These are phyloP conservation scores for Solea solea DNA, from an alignment of 2,113 vertebrate species.

Conservation along the genomic window DNA sequence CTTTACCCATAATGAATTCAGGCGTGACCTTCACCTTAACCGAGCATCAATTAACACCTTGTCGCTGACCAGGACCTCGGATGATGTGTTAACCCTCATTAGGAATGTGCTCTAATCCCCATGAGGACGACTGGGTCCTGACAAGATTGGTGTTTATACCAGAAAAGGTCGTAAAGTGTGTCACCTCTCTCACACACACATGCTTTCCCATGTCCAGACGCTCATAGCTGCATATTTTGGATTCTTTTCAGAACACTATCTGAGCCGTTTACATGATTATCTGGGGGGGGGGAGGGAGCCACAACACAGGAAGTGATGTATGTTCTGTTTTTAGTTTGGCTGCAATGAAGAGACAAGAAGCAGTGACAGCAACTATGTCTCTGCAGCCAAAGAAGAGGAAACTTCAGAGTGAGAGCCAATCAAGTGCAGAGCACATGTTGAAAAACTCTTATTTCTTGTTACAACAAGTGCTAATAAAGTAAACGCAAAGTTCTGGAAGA, in stretches of 20 bases:
- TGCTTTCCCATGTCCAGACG: slow-evolving; percentile 22
- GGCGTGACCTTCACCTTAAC: background rate
- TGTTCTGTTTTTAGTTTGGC: background rate
- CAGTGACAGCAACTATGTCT: background rate
- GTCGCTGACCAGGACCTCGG: background rate
- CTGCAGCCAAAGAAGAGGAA: too few species aligned
- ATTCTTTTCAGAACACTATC: slow-evolving; percentile 8
- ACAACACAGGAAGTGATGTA: background rate
- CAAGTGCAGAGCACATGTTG: too few species aligned
- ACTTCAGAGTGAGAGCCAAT: too few species aligned
- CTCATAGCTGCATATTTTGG: background rate
- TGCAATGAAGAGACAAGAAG: background rate
- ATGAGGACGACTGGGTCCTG: background rate
- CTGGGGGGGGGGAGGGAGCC: too few species aligned
- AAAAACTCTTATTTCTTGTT: too few species aligned
- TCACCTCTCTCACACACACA: slow-evolving; percentile 16
- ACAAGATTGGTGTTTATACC: background rate
- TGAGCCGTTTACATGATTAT: background rate
- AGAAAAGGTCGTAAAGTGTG: background rate
- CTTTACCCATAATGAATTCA: background rate
- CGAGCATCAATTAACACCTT: background rate
- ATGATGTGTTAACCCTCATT: background rate
- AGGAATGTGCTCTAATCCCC: background rate
- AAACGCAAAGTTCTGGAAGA: too few species aligned
- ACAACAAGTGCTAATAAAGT: too few species aligned